phyloP scores from a whole-genome alignment of 2,888 invertebrate species.

The Mythimna pallens region DNA sequence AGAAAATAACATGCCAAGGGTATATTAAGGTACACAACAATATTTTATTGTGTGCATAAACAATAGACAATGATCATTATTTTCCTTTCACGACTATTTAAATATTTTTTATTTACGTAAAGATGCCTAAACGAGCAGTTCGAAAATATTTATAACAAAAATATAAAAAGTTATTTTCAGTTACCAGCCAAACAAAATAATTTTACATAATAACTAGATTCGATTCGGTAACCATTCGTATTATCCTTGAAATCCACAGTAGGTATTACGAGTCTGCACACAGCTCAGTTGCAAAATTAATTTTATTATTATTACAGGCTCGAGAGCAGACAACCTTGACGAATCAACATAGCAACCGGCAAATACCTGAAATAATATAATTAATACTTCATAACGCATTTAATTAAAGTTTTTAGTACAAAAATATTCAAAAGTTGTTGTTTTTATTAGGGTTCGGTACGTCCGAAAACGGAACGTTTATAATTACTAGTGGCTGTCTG shows the following conservation, averaged over 20 bases:
- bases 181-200: slow-evolving; percentile 13
- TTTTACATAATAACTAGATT: slow-evolving; percentile 14
- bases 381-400: slow-evolving; percentile 27
- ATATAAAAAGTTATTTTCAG: not conserved
- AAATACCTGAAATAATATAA: slow-evolving; percentile 45
- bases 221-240: slow-evolving; percentile 35
- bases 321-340: slow-evolving; percentile 69
- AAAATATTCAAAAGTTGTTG: not conserved
- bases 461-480: too few species aligned
- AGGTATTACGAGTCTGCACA: slow-evolving; percentile 30
- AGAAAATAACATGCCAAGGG: slow-evolving; percentile 5
- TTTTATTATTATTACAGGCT: slow-evolving; percentile 61
- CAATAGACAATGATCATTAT: not conserved
- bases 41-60: slow-evolving; percentile 5
- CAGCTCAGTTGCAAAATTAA: slow-evolving; percentile 56
- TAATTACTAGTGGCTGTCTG: too few species aligned
- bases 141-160: not conserved
- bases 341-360: slow-evolving; percentile 65
- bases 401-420: slow-evolving; percentile 34
- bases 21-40: not conserved
- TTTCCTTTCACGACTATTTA: not conserved
- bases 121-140: not conserved
- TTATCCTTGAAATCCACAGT: slow-evolving; percentile 57
- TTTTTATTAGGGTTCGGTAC: slow-evolving; percentile 1
- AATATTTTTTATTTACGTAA: not conserved